These are phyloP conservation scores for Desmophyllum pertusum DNA, from an alignment of 92 coral and sea anemone species.

Conservation along the genomic window DNA sequence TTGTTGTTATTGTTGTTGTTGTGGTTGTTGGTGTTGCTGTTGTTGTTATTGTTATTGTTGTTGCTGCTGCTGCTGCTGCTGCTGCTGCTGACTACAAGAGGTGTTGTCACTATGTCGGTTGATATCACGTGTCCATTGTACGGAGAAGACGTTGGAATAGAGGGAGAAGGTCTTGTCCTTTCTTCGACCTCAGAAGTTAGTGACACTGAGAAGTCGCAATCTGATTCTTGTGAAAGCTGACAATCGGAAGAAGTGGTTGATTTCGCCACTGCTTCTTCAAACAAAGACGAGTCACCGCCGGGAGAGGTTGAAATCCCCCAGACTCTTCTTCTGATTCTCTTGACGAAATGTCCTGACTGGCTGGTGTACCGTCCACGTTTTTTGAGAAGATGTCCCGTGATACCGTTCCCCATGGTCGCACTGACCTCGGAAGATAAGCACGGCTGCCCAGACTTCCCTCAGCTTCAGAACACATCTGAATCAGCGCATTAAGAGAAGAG, in stretches of 20 bases:
- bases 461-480: slow-evolving; percentile 22
- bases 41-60: no score
- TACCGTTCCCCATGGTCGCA: not conserved
- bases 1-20: no score
- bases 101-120: not conserved
- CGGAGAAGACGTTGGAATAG: not conserved
- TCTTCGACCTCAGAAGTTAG: not conserved
- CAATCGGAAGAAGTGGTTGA: not conserved
- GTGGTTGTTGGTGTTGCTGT: not conserved
- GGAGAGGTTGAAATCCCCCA: not conserved
- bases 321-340: not conserved
- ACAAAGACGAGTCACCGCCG: not conserved
- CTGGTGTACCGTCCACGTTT: not conserved
- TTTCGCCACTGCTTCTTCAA: not conserved
- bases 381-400: not conserved
- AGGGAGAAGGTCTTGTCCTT: no score
- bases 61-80: not conserved
- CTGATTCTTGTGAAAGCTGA: not conserved
- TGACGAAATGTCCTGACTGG: not conserved
- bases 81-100: not conserved
- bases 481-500: slow-evolving; percentile 32
- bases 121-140: not conserved
- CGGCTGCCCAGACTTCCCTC: not conserved
- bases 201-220: not conserved
- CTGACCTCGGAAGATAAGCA: not conserved